phyloP scores from a whole-genome alignment of 2,888 invertebrate genomes.

The Gymnosoma rotundatum region DNA sequence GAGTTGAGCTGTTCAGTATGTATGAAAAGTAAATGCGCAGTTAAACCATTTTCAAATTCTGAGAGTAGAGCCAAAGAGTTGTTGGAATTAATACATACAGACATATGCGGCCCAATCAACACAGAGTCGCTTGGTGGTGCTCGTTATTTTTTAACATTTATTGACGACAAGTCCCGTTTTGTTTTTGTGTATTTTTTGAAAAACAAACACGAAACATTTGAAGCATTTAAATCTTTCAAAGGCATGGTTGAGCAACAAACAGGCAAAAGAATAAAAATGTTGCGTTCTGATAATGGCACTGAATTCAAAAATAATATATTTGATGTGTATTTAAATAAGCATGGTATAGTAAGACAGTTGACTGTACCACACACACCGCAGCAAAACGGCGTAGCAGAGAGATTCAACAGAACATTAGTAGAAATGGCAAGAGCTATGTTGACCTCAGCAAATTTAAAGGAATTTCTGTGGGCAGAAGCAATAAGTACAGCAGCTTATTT shows the following conservation, averaged over 20 bases:
- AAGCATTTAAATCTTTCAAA: constrained; percentile 59
- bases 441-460: constrained; percentile 70
- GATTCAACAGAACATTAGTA: constrained; percentile 51
- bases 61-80: constrained; percentile 44
- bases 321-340: constrained; percentile 42
- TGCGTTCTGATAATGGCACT: constrained; percentile 65
- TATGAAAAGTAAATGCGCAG: constrained; percentile 44
- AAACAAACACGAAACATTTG: constrained; percentile 44
- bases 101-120: constrained; percentile 60
- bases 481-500: constrained; percentile 65
- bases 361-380: constrained; percentile 65
- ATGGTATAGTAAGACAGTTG: constrained; percentile 56
- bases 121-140: constrained; percentile 62
- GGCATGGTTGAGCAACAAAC: constrained; percentile 61
- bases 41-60: constrained; percentile 47
- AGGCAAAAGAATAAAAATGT: constrained; percentile 61
- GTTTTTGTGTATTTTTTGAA: constrained; percentile 67
- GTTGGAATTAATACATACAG: constrained; percentile 54
- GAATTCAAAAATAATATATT: constrained; percentile 65
- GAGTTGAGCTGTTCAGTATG: constrained; percentile 48
- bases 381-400: constrained; percentile 69
- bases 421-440: constrained; percentile 75
- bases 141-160: constrained; percentile 67
- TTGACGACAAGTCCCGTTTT: constrained; percentile 65
- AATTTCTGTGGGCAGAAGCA: constrained; percentile 62